These are phyloP conservation scores for Maconellicoccus hirsutus DNA, from an alignment of 1,140 invertebrate species.

Conservation along the genomic window DNA sequence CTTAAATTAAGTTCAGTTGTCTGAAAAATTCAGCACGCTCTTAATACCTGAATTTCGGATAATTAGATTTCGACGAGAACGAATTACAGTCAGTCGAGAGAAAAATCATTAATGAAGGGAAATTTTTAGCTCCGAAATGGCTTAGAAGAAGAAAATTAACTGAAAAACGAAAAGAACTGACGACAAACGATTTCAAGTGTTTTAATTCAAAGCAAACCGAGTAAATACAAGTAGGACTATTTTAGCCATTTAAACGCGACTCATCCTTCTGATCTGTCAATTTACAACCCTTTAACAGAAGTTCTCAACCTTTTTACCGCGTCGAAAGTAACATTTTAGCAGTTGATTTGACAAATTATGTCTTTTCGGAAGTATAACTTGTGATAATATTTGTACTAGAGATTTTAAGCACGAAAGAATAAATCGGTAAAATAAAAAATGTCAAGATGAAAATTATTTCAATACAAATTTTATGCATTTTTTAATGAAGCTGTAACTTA, in stretches of 20 bases:
- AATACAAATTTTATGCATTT: too few species aligned
- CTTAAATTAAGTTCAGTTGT: conserved; percentile 15
- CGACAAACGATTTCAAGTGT: conserved; percentile 6
- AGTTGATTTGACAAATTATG: too few species aligned
- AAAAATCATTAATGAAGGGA: conserved; percentile 14
- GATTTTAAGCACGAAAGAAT: too few species aligned
- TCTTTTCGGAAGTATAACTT: too few species aligned
- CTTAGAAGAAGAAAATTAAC: background rate
- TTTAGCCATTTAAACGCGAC: background rate
- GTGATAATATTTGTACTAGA: too few species aligned
- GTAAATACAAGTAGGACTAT: conserved; percentile 7
- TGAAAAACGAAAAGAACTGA: conserved; percentile 13
- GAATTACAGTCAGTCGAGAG: conserved; percentile 11
- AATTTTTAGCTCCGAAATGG: background rate
- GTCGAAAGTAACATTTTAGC: too few species aligned
- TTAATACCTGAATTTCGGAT: conserved; percentile 13
- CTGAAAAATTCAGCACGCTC: conserved; percentile 7
- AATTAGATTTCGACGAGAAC: conserved; percentile 15
- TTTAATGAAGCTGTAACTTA: too few species aligned
- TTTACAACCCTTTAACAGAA: background rate
- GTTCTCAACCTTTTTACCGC: too few species aligned
- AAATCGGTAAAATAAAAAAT: too few species aligned
- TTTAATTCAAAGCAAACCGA: conserved; percentile 15
- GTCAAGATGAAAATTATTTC: too few species aligned
- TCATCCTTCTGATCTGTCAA: conserved; percentile 12